These are phyloP conservation scores for Sinohyriopsis cumingii DNA, from an alignment of 2,888 invertebrate genomes.

Conservation along the genomic window DNA sequence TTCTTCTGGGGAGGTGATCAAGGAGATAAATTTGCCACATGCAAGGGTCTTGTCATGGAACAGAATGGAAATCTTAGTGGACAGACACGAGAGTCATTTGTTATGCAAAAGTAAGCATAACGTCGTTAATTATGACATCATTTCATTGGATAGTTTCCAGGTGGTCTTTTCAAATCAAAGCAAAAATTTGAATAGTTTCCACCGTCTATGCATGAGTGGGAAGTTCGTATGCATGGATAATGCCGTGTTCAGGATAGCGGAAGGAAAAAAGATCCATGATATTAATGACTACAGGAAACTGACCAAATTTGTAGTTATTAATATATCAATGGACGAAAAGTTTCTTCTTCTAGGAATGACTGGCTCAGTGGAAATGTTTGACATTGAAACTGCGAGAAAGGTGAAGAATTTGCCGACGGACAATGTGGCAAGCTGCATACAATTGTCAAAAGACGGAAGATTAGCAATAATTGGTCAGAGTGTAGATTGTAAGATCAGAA, in stretches of 20 bases:
- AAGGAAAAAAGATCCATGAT: conserved; percentile 32
- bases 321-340: conserved; percentile 29
- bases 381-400: conserved; percentile 21
- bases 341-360: conserved; percentile 30
- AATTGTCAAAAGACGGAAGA: conserved; percentile 42
- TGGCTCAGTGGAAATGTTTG: conserved; percentile 25
- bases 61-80: conserved; percentile 17
- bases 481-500: conserved; percentile 47
- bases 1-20: conserved; percentile 26
- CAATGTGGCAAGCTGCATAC: conserved; percentile 38
- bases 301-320: conserved; percentile 23
- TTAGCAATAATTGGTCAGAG: conserved; percentile 46
- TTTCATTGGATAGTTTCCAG: conserved; percentile 24
- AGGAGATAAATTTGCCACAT: conserved; percentile 20
- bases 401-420: conserved; percentile 24
- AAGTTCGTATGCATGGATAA: conserved; percentile 37
- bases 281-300: conserved; percentile 31
- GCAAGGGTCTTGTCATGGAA: conserved; percentile 21
- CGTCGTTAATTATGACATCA: conserved; percentile 11
- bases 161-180: conserved; percentile 23
- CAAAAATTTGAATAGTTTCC: conserved; percentile 16
- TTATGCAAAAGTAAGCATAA: conserved; percentile 20
- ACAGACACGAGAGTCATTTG: conserved; percentile 27
- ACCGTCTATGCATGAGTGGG: conserved; percentile 21
- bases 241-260: conserved; percentile 28